Conservation (phyloP, 2,797 vertebrate species). For the Sciurus vulgaris region DNA sequence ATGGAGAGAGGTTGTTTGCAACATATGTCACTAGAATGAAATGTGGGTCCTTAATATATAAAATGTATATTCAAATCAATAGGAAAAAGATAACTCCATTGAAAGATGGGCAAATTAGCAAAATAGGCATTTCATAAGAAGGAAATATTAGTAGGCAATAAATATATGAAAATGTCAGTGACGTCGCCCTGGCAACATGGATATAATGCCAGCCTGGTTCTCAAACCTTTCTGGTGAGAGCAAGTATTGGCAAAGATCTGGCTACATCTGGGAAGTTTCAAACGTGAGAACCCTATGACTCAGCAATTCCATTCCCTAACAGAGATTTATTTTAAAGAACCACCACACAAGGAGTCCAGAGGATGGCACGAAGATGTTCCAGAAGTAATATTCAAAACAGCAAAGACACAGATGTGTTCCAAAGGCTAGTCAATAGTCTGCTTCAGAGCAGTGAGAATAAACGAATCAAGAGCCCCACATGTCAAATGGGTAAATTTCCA, state of each 20-base stretch:
- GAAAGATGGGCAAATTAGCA: background rate
- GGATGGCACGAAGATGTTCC: fast-evolving
- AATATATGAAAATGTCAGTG: background rate
- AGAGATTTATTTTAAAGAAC: background rate
- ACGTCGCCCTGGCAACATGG: background rate
- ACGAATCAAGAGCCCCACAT: fast-evolving
- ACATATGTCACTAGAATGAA: background rate
- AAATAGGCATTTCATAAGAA: background rate
- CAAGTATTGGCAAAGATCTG: background rate
- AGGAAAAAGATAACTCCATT: background rate
- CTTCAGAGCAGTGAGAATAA: background rate
- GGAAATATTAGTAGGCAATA: background rate
- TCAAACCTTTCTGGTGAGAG: background rate
- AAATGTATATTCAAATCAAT: background rate
- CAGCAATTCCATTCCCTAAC: background rate
- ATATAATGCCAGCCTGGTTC: background rate
- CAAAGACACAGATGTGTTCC: background rate
- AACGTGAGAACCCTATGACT: background rate
- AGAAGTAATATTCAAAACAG: background rate
- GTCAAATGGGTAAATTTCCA: fast-evolving
- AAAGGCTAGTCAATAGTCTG: background rate
- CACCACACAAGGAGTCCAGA: fast-evolving
- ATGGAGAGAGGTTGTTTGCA: background rate
- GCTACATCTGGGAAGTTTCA: background rate
- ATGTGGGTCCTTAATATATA: background rate